phyloP scores from a whole-genome alignment of 2,113 vertebrate species.

The Halcyon senegalensis region DNA sequence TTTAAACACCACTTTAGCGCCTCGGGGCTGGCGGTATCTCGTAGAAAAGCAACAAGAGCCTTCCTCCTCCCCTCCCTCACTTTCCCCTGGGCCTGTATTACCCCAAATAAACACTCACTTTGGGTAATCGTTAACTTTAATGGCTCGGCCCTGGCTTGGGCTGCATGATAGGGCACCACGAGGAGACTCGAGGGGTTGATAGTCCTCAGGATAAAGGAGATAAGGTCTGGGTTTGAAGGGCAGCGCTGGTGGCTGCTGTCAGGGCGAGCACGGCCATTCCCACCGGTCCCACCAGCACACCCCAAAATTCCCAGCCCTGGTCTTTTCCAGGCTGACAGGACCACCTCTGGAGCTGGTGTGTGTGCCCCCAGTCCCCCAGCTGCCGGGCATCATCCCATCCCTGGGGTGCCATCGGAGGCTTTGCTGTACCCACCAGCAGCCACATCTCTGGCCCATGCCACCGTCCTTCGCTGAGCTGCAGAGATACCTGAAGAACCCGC shows the following conservation, averaged over 20 bases:
- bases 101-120: slow-evolving; percentile 59
- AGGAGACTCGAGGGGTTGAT: not conserved
- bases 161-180: not conserved
- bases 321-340: not conserved
- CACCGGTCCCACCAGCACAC: not conserved
- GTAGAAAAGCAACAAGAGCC: not conserved
- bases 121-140: slow-evolving; percentile 70
- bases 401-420: not conserved
- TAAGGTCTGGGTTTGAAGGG: slow-evolving; percentile 34
- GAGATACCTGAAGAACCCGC: not conserved
- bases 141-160: not conserved
- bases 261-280: not conserved
- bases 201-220: not conserved
- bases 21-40: not conserved
- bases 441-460: accelerated
- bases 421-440: not conserved
- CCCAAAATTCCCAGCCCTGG: not conserved
- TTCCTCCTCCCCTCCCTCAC: slow-evolving; percentile 18
- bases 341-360: no score
- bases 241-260: not conserved
- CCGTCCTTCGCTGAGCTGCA: not conserved
- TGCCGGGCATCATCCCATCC: not conserved
- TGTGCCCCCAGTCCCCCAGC: not conserved
- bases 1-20: not conserved
- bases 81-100: slow-evolving; percentile 52